Evolutionary conservation across 2,888 invertebrate genomes (phyloP), one percentile per base, ranked within the genome.

Genomic region (Eupithecia dodoneata): DNA sequence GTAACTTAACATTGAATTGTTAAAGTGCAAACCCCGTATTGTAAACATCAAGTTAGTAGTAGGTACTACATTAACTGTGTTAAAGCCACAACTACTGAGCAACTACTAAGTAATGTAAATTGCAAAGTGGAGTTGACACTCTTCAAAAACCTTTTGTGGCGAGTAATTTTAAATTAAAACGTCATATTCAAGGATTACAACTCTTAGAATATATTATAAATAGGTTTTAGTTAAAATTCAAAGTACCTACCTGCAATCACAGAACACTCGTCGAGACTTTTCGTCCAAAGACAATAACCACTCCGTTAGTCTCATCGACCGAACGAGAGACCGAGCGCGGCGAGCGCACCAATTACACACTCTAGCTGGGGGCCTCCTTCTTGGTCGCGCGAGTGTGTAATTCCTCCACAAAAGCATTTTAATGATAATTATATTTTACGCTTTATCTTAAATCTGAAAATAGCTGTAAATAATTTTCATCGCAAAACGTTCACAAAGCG

Each of bases 401-500:
- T 30, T 30, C 30, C 30, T 0, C 30, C 30, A 30, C 30, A 30
- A 30, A 30, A 30, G 30, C 30, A 30, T 52, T 5, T 52, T 52
- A 52, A 49, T 49, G 47, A 49, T 52, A 52, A 9, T n/a, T 55
- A 59, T 18, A 59, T 18, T 63, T 30, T 18, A 10, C 4, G 59
- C 63, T 63, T 63, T 10, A 30, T 63, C 30, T 63, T 63, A 4
- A 30, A 59, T 59, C 10, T n/a, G n/a, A 18, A 59, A 18, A 63
- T 10, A 66, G 66, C 66, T 42, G 15, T 41, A 66, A 42, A 15
- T 42, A 42, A 42, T 66, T 42, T 42, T 42, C 42, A 42, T 74
- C 12, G 42, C 70, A 41, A 80, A 81, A 77, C 77, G 79, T 81
- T 80, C 76, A 80, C 81, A 81, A 83, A 84, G 82, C 76, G 70